Evolutionary conservation across 2,797 vertebrate species (phyloP).

Genomic region (Apogon hyalosoma): DNA sequence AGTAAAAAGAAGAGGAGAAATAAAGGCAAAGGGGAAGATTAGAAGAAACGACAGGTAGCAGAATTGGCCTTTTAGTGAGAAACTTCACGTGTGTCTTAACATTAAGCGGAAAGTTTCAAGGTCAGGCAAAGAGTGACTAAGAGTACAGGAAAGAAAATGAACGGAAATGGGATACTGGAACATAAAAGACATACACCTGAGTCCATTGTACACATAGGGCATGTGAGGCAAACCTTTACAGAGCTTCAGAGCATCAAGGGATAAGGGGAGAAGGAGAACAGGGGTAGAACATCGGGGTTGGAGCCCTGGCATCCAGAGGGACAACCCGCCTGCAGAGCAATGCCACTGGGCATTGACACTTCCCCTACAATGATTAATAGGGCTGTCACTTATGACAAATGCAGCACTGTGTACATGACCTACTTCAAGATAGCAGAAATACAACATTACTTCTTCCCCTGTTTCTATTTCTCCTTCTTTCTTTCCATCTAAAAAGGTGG

Average conservation of each 20-base stretch:
- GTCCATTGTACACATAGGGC: constrained; percentile 29
- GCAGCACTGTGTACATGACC: constrained; percentile 72
- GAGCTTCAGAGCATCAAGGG: constrained; percentile 18
- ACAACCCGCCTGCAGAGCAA: constrained; percentile 74
- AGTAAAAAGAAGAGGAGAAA: background rate
- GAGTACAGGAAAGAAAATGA: constrained; percentile 7
- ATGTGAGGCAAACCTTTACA: constrained; percentile 29
- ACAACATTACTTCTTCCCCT: constrained; percentile 23
- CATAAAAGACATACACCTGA: constrained; percentile 24
- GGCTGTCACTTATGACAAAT: constrained; percentile 81
- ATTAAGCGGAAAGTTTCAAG: constrained; percentile 40
- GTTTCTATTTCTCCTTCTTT: background rate
- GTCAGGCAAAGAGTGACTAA: constrained; percentile 8
- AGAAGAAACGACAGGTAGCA: background rate
- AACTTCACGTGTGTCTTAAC: constrained; percentile 8
- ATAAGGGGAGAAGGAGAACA: constrained; percentile 38
- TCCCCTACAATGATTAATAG: constrained; percentile 79
- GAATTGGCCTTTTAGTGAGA: constrained; percentile 3
- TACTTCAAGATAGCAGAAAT: constrained; percentile 72
- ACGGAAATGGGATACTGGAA: background rate
- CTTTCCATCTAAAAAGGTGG: constrained; percentile 21
- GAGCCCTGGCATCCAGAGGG: constrained; percentile 64
- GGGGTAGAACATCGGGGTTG: constrained; percentile 53
- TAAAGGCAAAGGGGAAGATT: constrained; percentile 1
- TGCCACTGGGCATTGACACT: constrained; percentile 69